phyloP scores from a whole-genome alignment of 2,113 vertebrate genomes.

The Mesocricetus auratus region DNA sequence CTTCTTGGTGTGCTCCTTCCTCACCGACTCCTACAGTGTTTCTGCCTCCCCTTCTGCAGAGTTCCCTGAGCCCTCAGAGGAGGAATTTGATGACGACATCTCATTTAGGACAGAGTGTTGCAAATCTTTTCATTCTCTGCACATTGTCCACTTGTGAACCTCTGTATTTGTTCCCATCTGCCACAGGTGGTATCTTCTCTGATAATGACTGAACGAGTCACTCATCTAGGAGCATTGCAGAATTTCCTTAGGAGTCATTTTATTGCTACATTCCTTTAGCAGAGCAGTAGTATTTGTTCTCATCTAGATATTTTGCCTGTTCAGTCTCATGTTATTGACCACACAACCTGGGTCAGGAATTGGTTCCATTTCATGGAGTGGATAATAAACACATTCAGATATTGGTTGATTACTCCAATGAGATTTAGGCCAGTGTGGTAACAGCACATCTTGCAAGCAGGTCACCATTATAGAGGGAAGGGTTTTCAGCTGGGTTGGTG shows the following conservation, averaged over 20 bases:
- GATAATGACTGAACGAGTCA: background rate
- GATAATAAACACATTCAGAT: background rate
- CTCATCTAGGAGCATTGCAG: too few species aligned
- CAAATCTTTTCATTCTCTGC: background rate
- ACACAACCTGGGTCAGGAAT: background rate
- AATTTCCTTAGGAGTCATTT: background rate
- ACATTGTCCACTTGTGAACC: background rate
- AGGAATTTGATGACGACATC: background rate
- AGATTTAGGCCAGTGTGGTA: background rate
- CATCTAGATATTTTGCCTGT: background rate
- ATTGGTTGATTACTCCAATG: background rate
- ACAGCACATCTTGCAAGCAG: background rate
- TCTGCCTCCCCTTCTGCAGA: background rate
- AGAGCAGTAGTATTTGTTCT: background rate
- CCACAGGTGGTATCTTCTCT: background rate
- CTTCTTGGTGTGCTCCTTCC: background rate
- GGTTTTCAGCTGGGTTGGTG: background rate
- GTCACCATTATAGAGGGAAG: background rate
- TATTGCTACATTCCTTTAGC: background rate
- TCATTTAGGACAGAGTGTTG: background rate
- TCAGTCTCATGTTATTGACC: background rate
- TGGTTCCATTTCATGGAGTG: background rate
- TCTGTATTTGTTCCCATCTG: background rate
- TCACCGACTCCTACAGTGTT: background rate
- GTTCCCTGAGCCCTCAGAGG: background rate